Evolutionary conservation across 2,113 vertebrate genomes (phyloP).

Genomic region (Coturnix japonica): DNA sequence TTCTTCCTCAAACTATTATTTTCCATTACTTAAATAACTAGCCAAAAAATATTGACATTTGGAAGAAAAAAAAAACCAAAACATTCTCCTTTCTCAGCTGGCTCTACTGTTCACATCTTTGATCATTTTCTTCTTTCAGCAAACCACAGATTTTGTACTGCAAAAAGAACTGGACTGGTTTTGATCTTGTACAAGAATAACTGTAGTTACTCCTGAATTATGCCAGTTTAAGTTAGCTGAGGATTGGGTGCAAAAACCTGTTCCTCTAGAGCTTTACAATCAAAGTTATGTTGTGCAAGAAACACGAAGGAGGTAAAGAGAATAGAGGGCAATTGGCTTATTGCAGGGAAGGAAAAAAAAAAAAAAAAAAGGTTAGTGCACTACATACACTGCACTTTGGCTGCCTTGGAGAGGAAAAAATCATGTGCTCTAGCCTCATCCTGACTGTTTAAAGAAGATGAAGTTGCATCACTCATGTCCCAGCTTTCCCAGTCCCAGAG

Average conservation of each 20-base stretch:
- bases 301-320: background rate
- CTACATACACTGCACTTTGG: background rate
- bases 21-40: background rate
- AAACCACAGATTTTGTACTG: background rate
- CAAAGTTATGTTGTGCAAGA: slow-evolving; percentile 2
- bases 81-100: background rate
- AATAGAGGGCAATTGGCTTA: background rate
- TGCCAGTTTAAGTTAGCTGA: slow-evolving; percentile 13
- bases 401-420: background rate
- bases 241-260: background rate
- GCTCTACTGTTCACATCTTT: background rate
- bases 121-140: background rate
- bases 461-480: background rate
- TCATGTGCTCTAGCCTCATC: background rate
- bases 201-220: background rate
- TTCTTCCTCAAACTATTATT: background rate
- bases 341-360: background rate
- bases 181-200: background rate
- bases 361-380: background rate
- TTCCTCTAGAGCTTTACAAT: background rate
- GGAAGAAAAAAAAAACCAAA: background rate
- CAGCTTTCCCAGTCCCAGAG: too few species aligned
- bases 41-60: background rate
- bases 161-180: slow-evolving; percentile 1
- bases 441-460: background rate